Conservation (phyloP, 2,888 invertebrate genomes). For the Plemyria rubiginata region DNA sequence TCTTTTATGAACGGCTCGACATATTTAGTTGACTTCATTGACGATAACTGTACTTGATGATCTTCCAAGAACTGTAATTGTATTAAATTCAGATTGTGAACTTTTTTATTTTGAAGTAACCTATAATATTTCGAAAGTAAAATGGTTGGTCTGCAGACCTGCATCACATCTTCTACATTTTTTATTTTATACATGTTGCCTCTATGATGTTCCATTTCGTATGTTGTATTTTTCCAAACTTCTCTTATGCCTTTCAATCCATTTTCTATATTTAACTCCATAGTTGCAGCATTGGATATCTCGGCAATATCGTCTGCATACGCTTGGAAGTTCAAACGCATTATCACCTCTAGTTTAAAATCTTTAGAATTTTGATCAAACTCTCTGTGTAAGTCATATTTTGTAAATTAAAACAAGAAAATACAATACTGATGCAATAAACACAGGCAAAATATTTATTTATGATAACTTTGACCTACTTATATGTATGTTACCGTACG, state of each 20-base stretch:
- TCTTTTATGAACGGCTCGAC: slow-evolving; percentile 93
- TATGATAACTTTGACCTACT: too few species aligned
- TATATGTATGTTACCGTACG: too few species aligned
- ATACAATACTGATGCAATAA: background rate
- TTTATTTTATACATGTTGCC: slow-evolving; percentile 89
- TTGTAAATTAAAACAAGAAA: background rate
- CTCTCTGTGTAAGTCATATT: slow-evolving; percentile 68
- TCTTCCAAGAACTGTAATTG: slow-evolving; percentile 88
- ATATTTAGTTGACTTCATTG: slow-evolving; percentile 94
- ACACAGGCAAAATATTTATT: too few species aligned
- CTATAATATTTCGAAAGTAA: background rate
- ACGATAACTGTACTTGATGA: slow-evolving; percentile 92
- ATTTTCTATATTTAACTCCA: slow-evolving; percentile 94
- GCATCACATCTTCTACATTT: slow-evolving; percentile 91
- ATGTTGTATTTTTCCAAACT: slow-evolving; percentile 89
- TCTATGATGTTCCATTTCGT: slow-evolving; percentile 90
- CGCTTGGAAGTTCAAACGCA: slow-evolving; percentile 92
- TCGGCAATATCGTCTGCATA: slow-evolving; percentile 93
- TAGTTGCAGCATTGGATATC: slow-evolving; percentile 94
- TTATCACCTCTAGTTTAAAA: slow-evolving; percentile 92
- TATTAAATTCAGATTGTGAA: background rate
- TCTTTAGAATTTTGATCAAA: slow-evolving; percentile 92
- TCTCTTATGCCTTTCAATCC: slow-evolving; percentile 89
- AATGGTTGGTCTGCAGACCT: slow-evolving; percentile 59
- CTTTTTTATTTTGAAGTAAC: background rate